Base-by-base conservation (phyloP, 1,140 invertebrate species). In the Cydia amplana region DNA sequence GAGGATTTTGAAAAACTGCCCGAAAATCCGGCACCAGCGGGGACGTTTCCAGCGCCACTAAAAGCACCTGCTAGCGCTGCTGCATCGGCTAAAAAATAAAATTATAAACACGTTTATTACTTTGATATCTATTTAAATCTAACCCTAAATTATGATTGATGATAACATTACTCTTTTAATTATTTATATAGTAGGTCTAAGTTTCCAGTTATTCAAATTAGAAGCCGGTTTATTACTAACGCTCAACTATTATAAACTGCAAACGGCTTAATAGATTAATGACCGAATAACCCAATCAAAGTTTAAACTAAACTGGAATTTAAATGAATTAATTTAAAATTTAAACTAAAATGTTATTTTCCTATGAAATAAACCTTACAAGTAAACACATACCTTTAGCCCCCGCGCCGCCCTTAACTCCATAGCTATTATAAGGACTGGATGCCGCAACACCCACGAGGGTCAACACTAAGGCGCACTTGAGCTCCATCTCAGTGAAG, bases 401-500 rank as follows among this genome's bases (percentile, higher is more conserved):
- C 40, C 80, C 74, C 49, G 86, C 84, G 64, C 87, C 89, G 67
- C 84, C 82, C 80, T 88, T 88, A 16, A 84, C 88, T 23, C 88
- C 89, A 82, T 91, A 92, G 78, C 87, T 87, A 73, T 87, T 86
- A 73, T 88, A 78, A 14, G 91, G 90, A 46, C 83, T 87, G 16
- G 82, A 83, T 25, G 77, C 79, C 85, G 86, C 89, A 72, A 83
- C 77, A 78, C 82, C 83, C 63, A 79, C 78, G 64, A 87, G 60
- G 60, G 79, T 72, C 60, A 90, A 81, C 78, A 89, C 83, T 72
- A 89, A 75, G 65, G 81, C 85, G 80, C 82, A 84, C 77, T 76
- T 82, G 84, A 87, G 86, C 88, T 90, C 87, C 91, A 90, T 91
- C 83, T 80, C 83, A 72, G 75, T 83, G 85, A 85, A 90, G 86